Conservation (phyloP, 2,113 vertebrate genomes). For the Dromiciops gliroides region DNA sequence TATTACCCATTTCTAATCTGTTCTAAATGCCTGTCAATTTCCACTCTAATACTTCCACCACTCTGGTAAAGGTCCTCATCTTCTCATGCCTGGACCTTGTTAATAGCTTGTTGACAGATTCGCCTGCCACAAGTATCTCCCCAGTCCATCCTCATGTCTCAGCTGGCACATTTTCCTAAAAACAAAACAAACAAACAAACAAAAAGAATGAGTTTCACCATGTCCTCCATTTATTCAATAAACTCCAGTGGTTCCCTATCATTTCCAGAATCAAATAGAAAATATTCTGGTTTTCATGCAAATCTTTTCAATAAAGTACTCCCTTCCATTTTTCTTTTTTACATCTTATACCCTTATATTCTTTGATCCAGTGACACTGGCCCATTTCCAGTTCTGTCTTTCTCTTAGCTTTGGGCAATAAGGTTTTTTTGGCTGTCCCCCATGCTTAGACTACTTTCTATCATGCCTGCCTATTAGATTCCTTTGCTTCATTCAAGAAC, state of each 20-base stretch:
- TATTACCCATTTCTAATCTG: neutral
- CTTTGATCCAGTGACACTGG: neutral
- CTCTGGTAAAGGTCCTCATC: neutral
- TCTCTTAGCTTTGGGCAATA: neutral
- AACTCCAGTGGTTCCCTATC: neutral
- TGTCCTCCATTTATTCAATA: neutral
- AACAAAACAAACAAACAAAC: too few relatives aligned
- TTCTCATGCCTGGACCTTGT: neutral
- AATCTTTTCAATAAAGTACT: neutral
- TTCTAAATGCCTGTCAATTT: neutral
- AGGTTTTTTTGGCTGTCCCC: neutral
- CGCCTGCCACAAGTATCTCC: neutral
- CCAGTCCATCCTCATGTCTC: neutral
- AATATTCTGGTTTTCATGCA: neutral
- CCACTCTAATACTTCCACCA: neutral
- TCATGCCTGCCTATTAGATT: neutral
- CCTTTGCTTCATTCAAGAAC: neutral
- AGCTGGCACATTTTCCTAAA: neutral
- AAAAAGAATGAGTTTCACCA: neutral
- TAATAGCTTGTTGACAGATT: neutral
- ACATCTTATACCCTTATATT: neutral
- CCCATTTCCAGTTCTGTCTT: neutral
- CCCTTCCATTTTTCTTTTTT: neutral
- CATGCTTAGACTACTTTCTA: neutral
- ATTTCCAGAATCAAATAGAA: neutral